Evolutionary conservation across 2,113 vertebrate species (phyloP).

Genomic region (Oncorhynchus keta): DNA sequence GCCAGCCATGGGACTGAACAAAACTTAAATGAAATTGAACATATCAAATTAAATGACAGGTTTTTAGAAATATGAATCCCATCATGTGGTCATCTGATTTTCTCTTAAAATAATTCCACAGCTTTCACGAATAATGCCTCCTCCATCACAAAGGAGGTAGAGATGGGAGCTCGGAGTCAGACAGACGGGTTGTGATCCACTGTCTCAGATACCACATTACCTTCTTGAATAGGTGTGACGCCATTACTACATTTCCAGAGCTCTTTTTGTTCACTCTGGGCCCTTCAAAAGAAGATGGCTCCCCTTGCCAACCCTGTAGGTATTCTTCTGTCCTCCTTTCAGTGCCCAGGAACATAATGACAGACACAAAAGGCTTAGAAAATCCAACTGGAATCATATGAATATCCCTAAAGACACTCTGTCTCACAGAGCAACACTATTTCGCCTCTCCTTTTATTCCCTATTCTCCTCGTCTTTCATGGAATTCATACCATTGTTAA

Average conservation of each 20-base stretch:
- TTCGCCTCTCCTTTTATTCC: background rate
- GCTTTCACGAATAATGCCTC: too few relatives aligned
- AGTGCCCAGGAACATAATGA: too few relatives aligned
- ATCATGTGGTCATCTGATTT: too few relatives aligned
- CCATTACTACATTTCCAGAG: conserved; percentile 59
- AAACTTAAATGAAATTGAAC: too few relatives aligned
- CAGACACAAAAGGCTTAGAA: too few relatives aligned
- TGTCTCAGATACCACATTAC: conserved; percentile 48
- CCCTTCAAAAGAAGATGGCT: conserved; percentile 24
- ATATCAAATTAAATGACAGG: too few relatives aligned
- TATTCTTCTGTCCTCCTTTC: conserved; percentile 37
- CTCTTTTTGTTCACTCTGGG: conserved; percentile 58
- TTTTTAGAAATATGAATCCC: too few relatives aligned
- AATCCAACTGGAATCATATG: too few relatives aligned
- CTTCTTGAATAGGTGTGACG: conserved; percentile 61
- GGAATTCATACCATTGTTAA: too few relatives aligned
- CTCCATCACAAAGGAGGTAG: background rate
- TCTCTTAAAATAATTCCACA: too few relatives aligned
- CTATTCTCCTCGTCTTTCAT: too few relatives aligned
- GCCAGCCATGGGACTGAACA: too few relatives aligned
- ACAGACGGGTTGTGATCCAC: conserved; percentile 6
- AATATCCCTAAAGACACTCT: conserved; percentile 6
- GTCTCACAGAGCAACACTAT: conserved; percentile 35
- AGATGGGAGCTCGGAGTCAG: background rate
- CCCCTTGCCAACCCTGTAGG: conserved; percentile 24